Base-by-base conservation (phyloP, 2,888 invertebrate species). In the Cosmorhoe ocellata region DNA sequence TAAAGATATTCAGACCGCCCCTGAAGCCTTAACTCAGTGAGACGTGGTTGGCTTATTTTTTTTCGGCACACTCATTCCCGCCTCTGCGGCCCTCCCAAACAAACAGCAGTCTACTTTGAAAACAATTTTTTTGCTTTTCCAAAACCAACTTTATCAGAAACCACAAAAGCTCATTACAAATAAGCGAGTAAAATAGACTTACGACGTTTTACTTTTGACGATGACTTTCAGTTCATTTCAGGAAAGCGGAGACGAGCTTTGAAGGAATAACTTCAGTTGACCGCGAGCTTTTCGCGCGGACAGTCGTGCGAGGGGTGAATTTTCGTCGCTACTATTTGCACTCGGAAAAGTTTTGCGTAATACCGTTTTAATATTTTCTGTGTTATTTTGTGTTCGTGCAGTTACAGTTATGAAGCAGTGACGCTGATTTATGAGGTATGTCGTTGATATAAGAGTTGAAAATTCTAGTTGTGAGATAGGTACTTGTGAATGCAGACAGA, bases 1-100 rank as follows among this genome's bases (percentile, higher is more conserved):
- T 89, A 89, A 88, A 86, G 85, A 90, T 84, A 81, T 81, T 84
- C 81, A 70, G 74, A 76, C 85, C 89, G 89, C 89, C 89, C 88
- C 79, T 79, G 81, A 75, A 82, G 80, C 88, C 80, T 84, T 84
- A 83, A 84, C 80, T 88, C 84, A 87, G 76, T 79, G 88, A 84
- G 86, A 84, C 89, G 88, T 83, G 90, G 90, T 90, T 90, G 90
- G 90, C 79, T 89, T 90, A 88, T 86, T 89, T 90, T 89, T 89
- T 90, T 89, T 88, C 81, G 76, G 77, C 82, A 80, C 79, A 83
- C 81, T 89, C 89, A 89, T 89, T 90, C 89, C 89, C 90, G 90
- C 90, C 90, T 89, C 84, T 83, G 84, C 71, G 88, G 78, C 87
- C 89, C 89, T 88, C 89, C 90, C 90, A 90, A 90, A 89, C 89